Evolutionary conservation across 2,888 invertebrate genomes (phyloP).

Genomic region (Laothoe populi): DNA sequence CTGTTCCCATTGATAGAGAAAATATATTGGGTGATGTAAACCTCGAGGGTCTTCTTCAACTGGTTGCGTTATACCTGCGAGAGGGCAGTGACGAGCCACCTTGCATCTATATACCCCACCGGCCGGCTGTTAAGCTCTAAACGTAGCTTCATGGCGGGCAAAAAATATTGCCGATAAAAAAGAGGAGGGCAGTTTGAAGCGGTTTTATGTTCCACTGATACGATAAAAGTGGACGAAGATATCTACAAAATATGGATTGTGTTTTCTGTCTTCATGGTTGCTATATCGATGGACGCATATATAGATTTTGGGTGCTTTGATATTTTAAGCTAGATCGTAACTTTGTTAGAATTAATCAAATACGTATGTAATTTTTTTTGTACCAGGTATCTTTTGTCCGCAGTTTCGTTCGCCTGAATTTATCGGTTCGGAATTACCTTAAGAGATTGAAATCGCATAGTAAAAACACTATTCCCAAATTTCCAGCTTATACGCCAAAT

Average conservation of each 20-base stretch:
- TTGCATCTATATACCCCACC: constrained; percentile 70
- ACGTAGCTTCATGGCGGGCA: constrained; percentile 58
- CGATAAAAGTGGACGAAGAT: constrained; percentile 38
- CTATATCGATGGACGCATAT: background rate
- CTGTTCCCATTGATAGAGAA: constrained; percentile 40
- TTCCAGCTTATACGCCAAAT: no score
- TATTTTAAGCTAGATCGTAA: no score
- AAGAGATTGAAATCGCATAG: no score
- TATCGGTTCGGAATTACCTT: no score
- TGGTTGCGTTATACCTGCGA: constrained; percentile 65
- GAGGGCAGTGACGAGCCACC: constrained; percentile 71
- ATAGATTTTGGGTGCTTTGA: background rate
- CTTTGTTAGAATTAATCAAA: no score
- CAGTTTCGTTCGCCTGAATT: no score
- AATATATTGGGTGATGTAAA: constrained; percentile 40
- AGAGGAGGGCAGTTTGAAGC: constrained; percentile 41
- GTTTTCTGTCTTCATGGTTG: background rate
- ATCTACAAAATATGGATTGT: constrained; percentile 27
- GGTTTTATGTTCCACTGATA: constrained; percentile 44
- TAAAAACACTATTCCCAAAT: no score
- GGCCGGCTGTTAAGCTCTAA: constrained; percentile 69
- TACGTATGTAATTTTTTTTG: no score
- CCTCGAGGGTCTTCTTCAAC: constrained; percentile 47
- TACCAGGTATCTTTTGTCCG: no score
- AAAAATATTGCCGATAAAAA: constrained; percentile 62